A percentile compares a stretch with the other conserved stretches of the same genome.
phyloP scores from a whole-genome alignment of 1,140 invertebrate species.

The Brachionus rubens region DNA sequence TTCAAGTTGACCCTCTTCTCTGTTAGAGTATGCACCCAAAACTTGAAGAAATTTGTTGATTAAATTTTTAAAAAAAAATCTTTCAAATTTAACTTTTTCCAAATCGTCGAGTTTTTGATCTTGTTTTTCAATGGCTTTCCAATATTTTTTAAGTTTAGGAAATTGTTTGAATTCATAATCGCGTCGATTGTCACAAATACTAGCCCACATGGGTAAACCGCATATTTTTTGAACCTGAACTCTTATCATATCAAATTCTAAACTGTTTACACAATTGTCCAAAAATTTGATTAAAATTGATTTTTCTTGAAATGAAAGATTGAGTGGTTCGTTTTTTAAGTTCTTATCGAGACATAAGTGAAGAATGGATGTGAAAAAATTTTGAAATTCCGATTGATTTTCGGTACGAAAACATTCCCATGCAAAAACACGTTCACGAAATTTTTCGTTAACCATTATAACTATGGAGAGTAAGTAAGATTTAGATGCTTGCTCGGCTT shows the following conservation, averaged over 20 bases:
- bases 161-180: conserved; percentile 79
- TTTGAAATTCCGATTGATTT: conserved; percentile 74
- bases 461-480: conserved; percentile 89
- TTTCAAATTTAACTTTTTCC: conserved; percentile 77
- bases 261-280: conserved; percentile 90
- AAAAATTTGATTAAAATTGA: conserved; percentile 83
- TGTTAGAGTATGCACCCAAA: conserved; percentile 63
- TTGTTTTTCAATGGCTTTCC: conserved; percentile 80
- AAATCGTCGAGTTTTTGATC: conserved; percentile 69
- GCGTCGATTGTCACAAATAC: conserved; percentile 65
- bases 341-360: conserved; percentile 68
- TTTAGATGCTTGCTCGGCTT: conserved; percentile 50
- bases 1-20: conserved; percentile 55
- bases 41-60: conserved; percentile 85
- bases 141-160: conserved; percentile 87
- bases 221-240: conserved; percentile 86
- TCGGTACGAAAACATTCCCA: conserved; percentile 77
- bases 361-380: conserved; percentile 82
- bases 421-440: conserved; percentile 88
- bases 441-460: conserved; percentile 96
- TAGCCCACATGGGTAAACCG: conserved; percentile 88
- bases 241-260: conserved; percentile 87
- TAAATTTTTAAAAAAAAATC: conserved; percentile 78
- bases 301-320: conserved; percentile 71
- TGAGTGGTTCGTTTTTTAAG: conserved; percentile 43